A percentile compares a stretch with the other conserved stretches of the same genome.
Conservation (phyloP, 2,113 vertebrate species). For the Crotalus horridus region DNA sequence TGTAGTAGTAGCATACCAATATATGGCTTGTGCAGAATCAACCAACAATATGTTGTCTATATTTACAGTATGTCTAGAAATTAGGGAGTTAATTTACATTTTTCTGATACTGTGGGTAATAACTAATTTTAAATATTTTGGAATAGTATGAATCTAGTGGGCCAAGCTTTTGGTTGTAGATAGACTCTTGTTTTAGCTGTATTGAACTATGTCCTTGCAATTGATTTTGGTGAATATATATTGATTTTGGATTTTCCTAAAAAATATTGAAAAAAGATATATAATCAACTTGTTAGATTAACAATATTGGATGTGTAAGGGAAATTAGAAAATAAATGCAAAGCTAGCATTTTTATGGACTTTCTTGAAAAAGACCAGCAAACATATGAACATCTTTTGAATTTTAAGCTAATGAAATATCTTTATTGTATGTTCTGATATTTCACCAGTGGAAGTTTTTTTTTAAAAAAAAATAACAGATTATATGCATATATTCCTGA, state of each 20-base stretch:
- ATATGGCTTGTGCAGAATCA: neutral
- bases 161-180: neutral
- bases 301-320: neutral
- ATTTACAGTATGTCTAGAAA: neutral
- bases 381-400: neutral
- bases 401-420: neutral
- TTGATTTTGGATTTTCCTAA: neutral
- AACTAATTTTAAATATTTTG: neutral
- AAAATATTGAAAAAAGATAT: neutral
- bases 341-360: neutral
- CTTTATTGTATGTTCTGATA: neutral
- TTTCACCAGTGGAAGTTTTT: neutral
- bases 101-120: slow-evolving; percentile 26
- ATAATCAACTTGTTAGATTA: neutral
- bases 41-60: neutral
- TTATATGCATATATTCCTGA: neutral
- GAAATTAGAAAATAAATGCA: neutral
- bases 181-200: neutral
- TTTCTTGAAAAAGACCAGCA: neutral
- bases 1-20: neutral
- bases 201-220: neutral
- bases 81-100: slow-evolving; percentile 1
- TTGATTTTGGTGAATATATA: neutral
- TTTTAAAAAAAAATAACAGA: neutral
- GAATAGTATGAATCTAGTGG: neutral